Conservation (phyloP, 1,140 invertebrate species). For the Yoshiicerus persimilis region DNA sequence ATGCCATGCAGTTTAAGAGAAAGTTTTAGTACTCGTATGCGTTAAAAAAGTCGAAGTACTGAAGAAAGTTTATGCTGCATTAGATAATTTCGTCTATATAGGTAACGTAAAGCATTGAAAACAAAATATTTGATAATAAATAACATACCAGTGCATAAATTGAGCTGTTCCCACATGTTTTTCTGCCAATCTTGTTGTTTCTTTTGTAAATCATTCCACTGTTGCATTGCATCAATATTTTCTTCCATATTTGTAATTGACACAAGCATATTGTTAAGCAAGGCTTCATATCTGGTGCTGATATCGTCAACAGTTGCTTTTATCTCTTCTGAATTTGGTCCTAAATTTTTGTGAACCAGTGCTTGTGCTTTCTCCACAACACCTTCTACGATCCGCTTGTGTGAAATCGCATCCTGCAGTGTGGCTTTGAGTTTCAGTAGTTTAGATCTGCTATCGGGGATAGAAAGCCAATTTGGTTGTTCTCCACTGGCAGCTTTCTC, state of each 20-base stretch:
- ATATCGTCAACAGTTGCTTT: slow-evolving; percentile 68
- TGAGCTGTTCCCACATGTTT: slow-evolving; percentile 78
- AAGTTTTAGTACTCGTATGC: not conserved
- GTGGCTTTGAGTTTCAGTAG: slow-evolving; percentile 81
- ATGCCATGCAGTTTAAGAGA: too few relatives aligned
- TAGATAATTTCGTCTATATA: too few relatives aligned
- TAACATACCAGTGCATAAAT: slow-evolving; percentile 62
- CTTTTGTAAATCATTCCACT: slow-evolving; percentile 81
- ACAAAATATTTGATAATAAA: too few relatives aligned
- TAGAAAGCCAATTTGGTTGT: slow-evolving; percentile 66
- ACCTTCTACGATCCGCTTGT: slow-evolving; percentile 85
- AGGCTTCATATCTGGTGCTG: slow-evolving; percentile 72
- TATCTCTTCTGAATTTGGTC: slow-evolving; percentile 58
- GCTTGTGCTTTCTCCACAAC: slow-evolving; percentile 82
- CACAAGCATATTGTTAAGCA: slow-evolving; percentile 63
- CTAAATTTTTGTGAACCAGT: slow-evolving; percentile 61
- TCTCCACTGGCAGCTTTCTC: slow-evolving; percentile 78
- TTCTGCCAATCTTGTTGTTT: slow-evolving; percentile 83
- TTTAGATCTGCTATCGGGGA: slow-evolving; percentile 84
- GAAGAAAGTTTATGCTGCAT: too few relatives aligned
- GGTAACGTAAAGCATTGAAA: too few relatives aligned
- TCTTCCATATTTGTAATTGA: slow-evolving; percentile 71
- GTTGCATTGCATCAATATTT: slow-evolving; percentile 74
- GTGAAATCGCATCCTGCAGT: slow-evolving; percentile 84
- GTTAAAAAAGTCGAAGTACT: not conserved